Base-by-base conservation (phyloP, 2,797 vertebrate species). In the Serranus cabrilla region DNA sequence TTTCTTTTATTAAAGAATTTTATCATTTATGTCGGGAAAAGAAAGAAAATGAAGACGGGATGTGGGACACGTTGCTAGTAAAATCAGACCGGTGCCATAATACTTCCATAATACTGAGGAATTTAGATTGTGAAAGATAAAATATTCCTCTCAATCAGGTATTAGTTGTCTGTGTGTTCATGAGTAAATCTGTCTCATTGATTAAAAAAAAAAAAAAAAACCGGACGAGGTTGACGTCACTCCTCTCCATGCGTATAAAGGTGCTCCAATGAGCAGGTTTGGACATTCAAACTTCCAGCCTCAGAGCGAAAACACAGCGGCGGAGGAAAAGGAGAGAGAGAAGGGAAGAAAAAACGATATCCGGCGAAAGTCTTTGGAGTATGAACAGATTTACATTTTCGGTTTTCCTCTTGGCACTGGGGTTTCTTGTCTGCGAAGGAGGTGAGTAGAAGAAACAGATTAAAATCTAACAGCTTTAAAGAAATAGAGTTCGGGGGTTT, bases 311-410 rank as follows among this genome's bases (percentile, higher is more conserved):
- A 3, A 1, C 12, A 2, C 34, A 2, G 25, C n/a, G 21, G 12
- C 63, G 58, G 12, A 70, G 13, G 12, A 45, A 34, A 14, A 54
- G n/a, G 18, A 34, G 21, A 11, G 14, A 67, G 11, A 67, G 21
- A 20, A 52, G 14, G 9, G n/a, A 9, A 54, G 11, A 23, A 18
- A 21, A 7, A 31, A 27, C 11, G 62, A 13, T 25, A 50, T 9
- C 51, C 39, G 25, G 58, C 54, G 5, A 31, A 71, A 80, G 65
- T 18, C 43, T 81, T 84, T 88, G 92, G 82, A 91, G 67, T 46
- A 94, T 96, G 95, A 91, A 83, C 56, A 91, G 3, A 73, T 59
- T 84, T 20, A 86, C 61, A 31, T 21, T 68, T 11, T 18, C 86
- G 45, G 21, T 89, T 83, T 80, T 92, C 20, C 79, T 94, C 40